Percentiles rank a stretch among this genome's conserved stretches.
phyloP scores from a whole-genome alignment of 2,113 vertebrate species.

The Pungitius pungitius region DNA sequence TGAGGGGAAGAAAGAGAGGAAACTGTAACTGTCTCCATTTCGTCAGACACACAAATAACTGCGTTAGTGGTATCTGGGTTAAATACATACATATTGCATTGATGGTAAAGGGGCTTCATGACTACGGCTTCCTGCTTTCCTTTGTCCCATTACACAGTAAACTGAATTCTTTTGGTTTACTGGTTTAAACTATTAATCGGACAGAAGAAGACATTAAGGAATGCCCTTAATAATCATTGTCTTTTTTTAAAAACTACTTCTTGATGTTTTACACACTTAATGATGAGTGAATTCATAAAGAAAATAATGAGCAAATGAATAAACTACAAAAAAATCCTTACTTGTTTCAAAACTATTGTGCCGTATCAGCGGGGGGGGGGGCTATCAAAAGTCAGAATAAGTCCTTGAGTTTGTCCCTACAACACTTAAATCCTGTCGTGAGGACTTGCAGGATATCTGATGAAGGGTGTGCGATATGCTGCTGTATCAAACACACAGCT shows the following conservation, averaged over 20 bases:
- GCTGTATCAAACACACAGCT: conserved; percentile 11
- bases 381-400: neutral
- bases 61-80: conserved; percentile 5
- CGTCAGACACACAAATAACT: neutral
- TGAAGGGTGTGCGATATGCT: neutral
- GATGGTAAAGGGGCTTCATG: neutral
- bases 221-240: neutral
- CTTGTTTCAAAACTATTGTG: neutral
- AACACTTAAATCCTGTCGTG: neutral
- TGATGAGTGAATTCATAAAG: neutral
- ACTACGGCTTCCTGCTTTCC: neutral
- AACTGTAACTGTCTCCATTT: conserved; percentile 20
- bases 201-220: neutral
- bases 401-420: neutral
- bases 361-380: neutral
- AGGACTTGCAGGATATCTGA: neutral
- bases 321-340: neutral
- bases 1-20: conserved; percentile 19
- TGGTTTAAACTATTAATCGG: neutral
- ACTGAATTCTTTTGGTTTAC: neutral
- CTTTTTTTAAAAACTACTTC: neutral
- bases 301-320: neutral
- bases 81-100: neutral
- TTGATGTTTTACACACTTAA: neutral
- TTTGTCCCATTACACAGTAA: neutral